Base-by-base conservation (phyloP, 2,113 vertebrate genomes). In the Zosterops lateralis region DNA sequence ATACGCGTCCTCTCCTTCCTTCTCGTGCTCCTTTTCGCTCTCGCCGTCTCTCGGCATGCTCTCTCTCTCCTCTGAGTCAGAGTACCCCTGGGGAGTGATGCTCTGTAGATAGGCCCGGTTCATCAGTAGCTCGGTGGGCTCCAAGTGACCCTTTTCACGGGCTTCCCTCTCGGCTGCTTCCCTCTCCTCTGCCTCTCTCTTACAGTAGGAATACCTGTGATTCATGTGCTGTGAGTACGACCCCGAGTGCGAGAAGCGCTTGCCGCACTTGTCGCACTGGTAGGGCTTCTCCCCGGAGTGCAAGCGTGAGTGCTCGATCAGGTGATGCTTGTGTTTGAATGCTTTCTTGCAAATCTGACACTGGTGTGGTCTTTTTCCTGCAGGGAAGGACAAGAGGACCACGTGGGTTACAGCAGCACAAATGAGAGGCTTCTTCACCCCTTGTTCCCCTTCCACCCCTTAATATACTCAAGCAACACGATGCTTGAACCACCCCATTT, bases 281-380 rank as follows among this genome's bases (percentile, higher is more conserved):
- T 99, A 99, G 42, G 99, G 99, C 95, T 99, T 99, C 97, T 99
- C 99, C 72, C 99, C 99, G 17, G 99, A 99, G 98, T 99, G 99
- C 96, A 99, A 98, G 68, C 99, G 96, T 53, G 99, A 99, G 98
- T 99, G 99, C 97, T 99, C 99, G 38, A 99, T 99, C 97, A 99
- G 98, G 98, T 99, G 99, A 94, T 99, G 99, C 97, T 99, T 99
- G 98, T 99, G 99, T 98, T 99, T 99, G 91, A 99, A 99, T 42
- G 99, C 99, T 97, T 99, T 99, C 98, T 99, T 99, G 98, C 99
- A 99, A 97, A 99, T 99, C 98, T 99, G 99, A 98, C 99, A 99
- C 97, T 99, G 99, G 97, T 99, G 99, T 64, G 99, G 99, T 97
- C 99, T 98, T 97, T 99, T 99, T 97, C 99, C 99, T 99, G 98